A percentile compares a stretch with the other conserved stretches of the same genome.
These are phyloP conservation scores for Macquaria ambigua DNA, from an alignment of 2,113 vertebrate genomes.

Conservation along the genomic window DNA sequence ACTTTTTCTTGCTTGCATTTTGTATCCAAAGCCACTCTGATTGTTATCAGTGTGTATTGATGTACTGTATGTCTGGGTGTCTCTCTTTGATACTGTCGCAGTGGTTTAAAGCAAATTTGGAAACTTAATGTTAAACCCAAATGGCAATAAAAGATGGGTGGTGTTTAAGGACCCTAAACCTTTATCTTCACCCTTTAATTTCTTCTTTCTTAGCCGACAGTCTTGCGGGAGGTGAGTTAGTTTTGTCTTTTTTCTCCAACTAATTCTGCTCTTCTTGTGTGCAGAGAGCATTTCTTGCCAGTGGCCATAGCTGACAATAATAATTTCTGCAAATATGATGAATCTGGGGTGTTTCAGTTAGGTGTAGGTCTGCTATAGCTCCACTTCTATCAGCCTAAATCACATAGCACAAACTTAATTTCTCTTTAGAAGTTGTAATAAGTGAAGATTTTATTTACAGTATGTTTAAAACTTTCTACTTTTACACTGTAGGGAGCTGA, in stretches of 20 bases:
- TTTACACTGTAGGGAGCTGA: neutral
- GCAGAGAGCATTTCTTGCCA: neutral
- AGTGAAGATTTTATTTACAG: neutral
- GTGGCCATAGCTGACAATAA: neutral
- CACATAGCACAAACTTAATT: neutral
- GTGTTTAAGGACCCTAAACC: neutral
- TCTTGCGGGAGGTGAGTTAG: neutral
- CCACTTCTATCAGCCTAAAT: neutral
- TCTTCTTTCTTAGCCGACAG: neutral
- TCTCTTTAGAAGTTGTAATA: neutral
- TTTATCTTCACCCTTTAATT: neutral
- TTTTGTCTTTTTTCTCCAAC: neutral
- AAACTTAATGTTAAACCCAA: neutral
- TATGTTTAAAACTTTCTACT: neutral
- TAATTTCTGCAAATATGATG: neutral
- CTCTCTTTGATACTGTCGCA: neutral
- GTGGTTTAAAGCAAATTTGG: neutral
- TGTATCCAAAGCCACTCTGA: neutral
- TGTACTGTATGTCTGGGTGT: neutral
- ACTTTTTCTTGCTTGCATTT: neutral
- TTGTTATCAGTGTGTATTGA: neutral
- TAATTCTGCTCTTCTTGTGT: neutral
- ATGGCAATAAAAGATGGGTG: neutral
- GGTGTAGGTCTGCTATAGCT: neutral
- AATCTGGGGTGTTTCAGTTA: neutral